A percentile compares a stretch with the other conserved stretches of the same genome.
These are phyloP conservation scores for Siphonodentalium dalli DNA, from an alignment of 2,888 invertebrate genomes.

Conservation along the genomic window DNA sequence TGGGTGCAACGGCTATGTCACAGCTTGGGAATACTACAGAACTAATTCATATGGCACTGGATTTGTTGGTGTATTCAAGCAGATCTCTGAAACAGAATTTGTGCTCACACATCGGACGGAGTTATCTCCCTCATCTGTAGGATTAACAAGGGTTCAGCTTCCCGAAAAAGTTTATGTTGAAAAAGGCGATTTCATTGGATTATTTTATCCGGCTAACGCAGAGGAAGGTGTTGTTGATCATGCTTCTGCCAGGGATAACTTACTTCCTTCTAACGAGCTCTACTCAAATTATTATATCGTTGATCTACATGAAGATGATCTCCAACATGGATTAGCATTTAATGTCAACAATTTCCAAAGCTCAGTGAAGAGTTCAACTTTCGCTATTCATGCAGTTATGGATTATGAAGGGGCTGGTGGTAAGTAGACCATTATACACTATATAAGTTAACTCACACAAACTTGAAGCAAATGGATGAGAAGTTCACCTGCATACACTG, in stretches of 20 bases:
- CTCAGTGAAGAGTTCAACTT: constrained; percentile 38
- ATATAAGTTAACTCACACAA: no score
- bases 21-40: constrained; percentile 53
- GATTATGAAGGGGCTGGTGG: constrained; percentile 37
- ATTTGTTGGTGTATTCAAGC: constrained; percentile 56
- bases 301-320: constrained; percentile 45
- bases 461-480: no score
- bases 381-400: constrained; percentile 50
- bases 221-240: constrained; percentile 50
- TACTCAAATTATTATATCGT: constrained; percentile 53
- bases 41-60: constrained; percentile 40
- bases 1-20: constrained; percentile 52
- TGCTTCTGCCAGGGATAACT: constrained; percentile 34
- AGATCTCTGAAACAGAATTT: constrained; percentile 42
- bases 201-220: constrained; percentile 47
- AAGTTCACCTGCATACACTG: no score
- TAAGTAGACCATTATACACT: constrained; percentile 9
- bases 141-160: constrained; percentile 34
- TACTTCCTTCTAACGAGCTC: constrained; percentile 37
- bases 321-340: constrained; percentile 37
- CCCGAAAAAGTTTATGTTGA: constrained; percentile 41
- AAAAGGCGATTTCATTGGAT: constrained; percentile 58
- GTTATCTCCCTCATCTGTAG: constrained; percentile 41
- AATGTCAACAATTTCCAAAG: constrained; percentile 32
- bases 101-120: constrained; percentile 42